Evolutionary conservation across 2,888 invertebrate genomes (phyloP).

Genomic region (Gandaritis pyraliata): DNA sequence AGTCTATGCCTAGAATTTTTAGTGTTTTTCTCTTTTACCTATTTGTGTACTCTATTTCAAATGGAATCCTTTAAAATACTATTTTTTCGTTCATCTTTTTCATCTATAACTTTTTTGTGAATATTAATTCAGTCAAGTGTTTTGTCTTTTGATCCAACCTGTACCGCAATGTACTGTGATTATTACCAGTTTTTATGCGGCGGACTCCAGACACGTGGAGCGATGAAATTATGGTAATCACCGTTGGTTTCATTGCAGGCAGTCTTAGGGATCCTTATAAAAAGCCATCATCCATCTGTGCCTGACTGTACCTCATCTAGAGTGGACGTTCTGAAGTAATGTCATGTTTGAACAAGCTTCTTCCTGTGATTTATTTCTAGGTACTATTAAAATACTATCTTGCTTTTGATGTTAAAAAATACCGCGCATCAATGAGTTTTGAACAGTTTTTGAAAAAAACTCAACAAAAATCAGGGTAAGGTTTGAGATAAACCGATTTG

Average conservation of each 20-base stretch:
- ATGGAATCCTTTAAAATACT: too few relatives aligned
- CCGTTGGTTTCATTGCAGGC: slow-evolving; percentile 70
- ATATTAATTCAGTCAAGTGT: background rate
- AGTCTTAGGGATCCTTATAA: slow-evolving; percentile 64
- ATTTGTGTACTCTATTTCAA: too few relatives aligned
- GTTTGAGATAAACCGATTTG: too few relatives aligned
- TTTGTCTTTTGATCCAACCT: slow-evolving; percentile 46
- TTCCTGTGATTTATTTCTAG: slow-evolving; percentile 21
- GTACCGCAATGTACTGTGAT: slow-evolving; percentile 73
- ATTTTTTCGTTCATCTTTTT: too few relatives aligned
- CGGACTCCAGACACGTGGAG: slow-evolving; percentile 78
- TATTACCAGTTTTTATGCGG: slow-evolving; percentile 79
- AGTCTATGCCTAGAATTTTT: too few relatives aligned
- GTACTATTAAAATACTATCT: slow-evolving; percentile 1
- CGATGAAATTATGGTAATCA: slow-evolving; percentile 84
- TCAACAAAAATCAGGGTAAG: too few relatives aligned
- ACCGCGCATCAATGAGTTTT: too few relatives aligned
- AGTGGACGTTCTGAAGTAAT: slow-evolving; percentile 23
- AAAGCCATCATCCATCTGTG: slow-evolving; percentile 33
- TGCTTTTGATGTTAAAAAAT: background rate
- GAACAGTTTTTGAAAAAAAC: too few relatives aligned
- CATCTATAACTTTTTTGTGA: too few relatives aligned
- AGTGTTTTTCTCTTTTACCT: too few relatives aligned
- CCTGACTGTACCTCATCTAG: slow-evolving; percentile 41
- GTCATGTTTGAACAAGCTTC: slow-evolving; percentile 27